A percentile compares a stretch with the other conserved stretches of the same genome.
Evolutionary conservation across 2,797 vertebrate species (phyloP).

Genomic region (Enoplosus armatus): DNA sequence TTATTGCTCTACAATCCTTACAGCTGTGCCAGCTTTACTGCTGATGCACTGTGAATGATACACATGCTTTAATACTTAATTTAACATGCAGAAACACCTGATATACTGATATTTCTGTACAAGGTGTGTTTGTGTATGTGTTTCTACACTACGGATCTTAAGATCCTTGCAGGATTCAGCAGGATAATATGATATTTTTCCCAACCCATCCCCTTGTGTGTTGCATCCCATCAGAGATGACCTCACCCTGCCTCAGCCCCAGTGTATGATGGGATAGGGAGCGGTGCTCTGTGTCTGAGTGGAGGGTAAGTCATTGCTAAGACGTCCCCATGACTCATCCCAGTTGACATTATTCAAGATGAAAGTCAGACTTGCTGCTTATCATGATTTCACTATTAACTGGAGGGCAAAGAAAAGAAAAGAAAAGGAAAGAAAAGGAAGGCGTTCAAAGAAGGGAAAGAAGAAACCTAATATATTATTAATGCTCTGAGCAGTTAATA

Average conservation of each 20-base stretch:
- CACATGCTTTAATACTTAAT: constrained; percentile 1
- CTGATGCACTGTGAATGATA: constrained; percentile 24
- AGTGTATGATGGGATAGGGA: constrained; percentile 65
- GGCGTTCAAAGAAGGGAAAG: constrained; percentile 36
- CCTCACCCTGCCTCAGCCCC: constrained; percentile 63
- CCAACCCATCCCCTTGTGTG: constrained; percentile 21
- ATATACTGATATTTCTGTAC: not conserved
- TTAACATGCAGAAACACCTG: constrained; percentile 13
- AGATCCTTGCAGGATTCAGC: constrained; percentile 16
- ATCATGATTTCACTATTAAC: constrained; percentile 45
- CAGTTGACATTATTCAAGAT: constrained; percentile 70
- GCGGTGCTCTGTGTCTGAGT: constrained; percentile 32
- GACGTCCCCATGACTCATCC: constrained; percentile 71
- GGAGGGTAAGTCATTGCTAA: constrained; percentile 56
- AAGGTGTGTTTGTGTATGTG: not conserved
- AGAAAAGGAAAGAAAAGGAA: constrained; percentile 21
- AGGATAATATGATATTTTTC: constrained; percentile 31
- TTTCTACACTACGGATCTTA: not conserved
- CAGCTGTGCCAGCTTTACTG: constrained; percentile 34
- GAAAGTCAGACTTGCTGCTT: constrained; percentile 70
- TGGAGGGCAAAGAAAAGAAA: constrained; percentile 34
- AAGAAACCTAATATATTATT: constrained; percentile 49
- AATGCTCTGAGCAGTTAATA: constrained; percentile 30
- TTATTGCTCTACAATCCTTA: constrained; percentile 20
- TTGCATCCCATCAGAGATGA: constrained; percentile 51